phyloP scores from a whole-genome alignment of 2,113 vertebrate genomes.

The Tylochromis polylepis region DNA sequence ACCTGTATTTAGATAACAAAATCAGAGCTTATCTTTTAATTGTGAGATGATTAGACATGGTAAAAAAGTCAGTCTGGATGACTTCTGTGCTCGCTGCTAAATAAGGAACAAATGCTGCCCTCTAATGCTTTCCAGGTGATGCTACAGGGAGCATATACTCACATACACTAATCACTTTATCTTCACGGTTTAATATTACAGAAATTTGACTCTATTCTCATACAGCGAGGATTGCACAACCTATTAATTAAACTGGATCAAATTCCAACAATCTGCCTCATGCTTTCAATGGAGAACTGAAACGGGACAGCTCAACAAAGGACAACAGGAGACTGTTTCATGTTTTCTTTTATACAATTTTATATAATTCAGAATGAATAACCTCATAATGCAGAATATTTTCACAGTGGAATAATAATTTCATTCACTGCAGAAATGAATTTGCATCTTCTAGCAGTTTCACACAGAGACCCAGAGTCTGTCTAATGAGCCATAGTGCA shows the following conservation, averaged over 20 bases:
- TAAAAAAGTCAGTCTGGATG: not conserved
- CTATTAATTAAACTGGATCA: not conserved
- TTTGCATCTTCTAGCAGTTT: not conserved
- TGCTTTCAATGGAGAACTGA: not conserved
- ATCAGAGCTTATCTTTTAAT: not conserved
- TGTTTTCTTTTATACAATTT: too few relatives aligned
- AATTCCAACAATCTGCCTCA: not conserved
- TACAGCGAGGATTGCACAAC: not conserved
- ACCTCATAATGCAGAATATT: not conserved
- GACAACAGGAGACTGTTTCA: too few relatives aligned
- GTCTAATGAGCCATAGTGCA: not conserved
- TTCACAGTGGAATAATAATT: not conserved
- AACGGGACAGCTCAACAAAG: not conserved
- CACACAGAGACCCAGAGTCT: not conserved
- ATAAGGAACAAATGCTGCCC: conserved; percentile 15
- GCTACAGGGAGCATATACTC: not conserved
- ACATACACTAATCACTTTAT: not conserved
- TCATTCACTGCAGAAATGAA: not conserved
- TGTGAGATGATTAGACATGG: not conserved
- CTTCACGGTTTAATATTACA: not conserved
- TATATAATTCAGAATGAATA: not conserved
- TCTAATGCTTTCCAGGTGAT: not conserved
- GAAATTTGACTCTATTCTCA: accelerated
- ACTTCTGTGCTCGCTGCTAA: not conserved
- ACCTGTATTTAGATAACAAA: not conserved